Percentiles rank a stretch among this genome's conserved stretches.
phyloP scores from a whole-genome alignment of 2,888 invertebrate genomes.

The Sialis lutaria region DNA sequence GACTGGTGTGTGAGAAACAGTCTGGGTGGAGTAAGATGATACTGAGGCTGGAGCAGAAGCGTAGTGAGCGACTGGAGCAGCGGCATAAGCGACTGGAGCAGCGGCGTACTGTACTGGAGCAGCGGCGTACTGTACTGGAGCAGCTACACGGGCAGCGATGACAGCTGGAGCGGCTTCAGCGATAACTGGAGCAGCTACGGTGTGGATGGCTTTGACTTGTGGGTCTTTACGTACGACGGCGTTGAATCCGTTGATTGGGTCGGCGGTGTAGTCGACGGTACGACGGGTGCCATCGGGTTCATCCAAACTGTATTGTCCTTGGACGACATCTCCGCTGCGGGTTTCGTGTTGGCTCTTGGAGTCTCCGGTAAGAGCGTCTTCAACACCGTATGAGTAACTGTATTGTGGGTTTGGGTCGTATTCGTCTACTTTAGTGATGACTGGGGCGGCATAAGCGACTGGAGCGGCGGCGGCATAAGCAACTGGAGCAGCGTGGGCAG shows the following conservation, averaged over 20 bases:
- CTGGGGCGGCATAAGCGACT: not conserved
- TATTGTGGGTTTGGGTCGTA: conserved; percentile 29
- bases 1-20: not conserved
- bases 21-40: not conserved
- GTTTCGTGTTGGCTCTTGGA: conserved; percentile 28
- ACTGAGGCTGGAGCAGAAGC: not conserved
- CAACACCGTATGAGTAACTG: conserved; percentile 28
- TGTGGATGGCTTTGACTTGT: conserved; percentile 16
- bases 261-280: conserved; percentile 29
- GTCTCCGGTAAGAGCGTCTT: conserved; percentile 28
- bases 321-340: conserved; percentile 28
- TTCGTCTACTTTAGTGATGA: conserved; percentile 6
- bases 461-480: not conserved
- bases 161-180: conserved; percentile 3
- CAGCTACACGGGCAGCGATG: conserved; percentile 9
- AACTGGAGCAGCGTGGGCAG: conserved; percentile 7
- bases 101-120: conserved; percentile 16
- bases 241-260: conserved; percentile 31
- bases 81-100: not conserved
- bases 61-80: not conserved
- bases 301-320: conserved; percentile 27
- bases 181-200: conserved; percentile 14
- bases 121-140: not conserved
- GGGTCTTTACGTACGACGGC: conserved; percentile 25
- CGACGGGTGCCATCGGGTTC: conserved; percentile 29